Conservation (phyloP, 2,888 invertebrate genomes). For the Melitaea athalia region DNA sequence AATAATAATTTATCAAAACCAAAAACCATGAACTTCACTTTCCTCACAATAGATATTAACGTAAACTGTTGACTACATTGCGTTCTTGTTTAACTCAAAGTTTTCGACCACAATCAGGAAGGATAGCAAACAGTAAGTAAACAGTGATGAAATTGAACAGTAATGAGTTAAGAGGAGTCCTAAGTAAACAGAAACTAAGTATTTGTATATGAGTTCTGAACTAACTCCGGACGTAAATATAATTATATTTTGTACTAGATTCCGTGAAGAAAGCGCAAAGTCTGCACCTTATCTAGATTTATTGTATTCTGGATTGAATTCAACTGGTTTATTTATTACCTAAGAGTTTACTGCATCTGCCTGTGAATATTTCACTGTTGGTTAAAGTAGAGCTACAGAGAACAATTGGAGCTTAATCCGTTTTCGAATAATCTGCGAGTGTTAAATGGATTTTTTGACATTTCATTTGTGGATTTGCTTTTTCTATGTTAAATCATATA, state of each 20-base stretch:
- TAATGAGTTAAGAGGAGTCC: slow-evolving; percentile 1
- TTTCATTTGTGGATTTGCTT: too few relatives aligned
- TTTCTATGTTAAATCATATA: too few relatives aligned
- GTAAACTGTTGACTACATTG: not conserved
- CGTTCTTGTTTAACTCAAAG: not conserved
- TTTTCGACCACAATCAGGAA: slow-evolving; percentile 1
- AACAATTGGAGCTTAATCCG: too few relatives aligned
- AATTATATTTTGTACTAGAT: not conserved
- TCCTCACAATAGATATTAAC: not conserved
- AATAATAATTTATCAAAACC: too few relatives aligned
- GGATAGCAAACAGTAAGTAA: not conserved
- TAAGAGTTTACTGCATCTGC: too few relatives aligned
- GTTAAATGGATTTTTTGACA: too few relatives aligned
- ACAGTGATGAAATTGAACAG: slow-evolving; percentile 10
- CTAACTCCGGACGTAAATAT: not conserved
- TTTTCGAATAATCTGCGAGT: too few relatives aligned
- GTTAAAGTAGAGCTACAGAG: too few relatives aligned
- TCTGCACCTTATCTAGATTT: not conserved
- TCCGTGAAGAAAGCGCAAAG: not conserved
- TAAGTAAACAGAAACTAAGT: not conserved
- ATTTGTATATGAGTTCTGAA: not conserved
- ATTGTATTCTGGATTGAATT: not conserved
- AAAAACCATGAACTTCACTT: not conserved
- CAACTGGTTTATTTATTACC: not conserved
- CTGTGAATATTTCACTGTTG: too few relatives aligned